Evolutionary conservation across 1,140 invertebrate genomes (phyloP).

Genomic region (Bicyclus anynana): DNA sequence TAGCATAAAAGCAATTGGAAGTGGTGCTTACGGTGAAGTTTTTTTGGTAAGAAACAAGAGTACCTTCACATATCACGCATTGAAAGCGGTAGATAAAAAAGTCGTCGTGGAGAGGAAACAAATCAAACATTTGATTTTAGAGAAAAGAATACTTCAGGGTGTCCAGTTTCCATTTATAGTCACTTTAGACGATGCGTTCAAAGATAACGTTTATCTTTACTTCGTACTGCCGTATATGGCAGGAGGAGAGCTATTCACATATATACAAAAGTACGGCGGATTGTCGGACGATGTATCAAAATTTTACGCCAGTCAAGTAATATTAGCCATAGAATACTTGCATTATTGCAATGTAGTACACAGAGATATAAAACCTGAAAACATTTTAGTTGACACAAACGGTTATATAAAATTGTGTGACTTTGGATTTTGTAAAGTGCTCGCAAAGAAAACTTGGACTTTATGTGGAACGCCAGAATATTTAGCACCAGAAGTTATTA

Average conservation of each 20-base stretch:
- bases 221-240: slow-evolving; percentile 88
- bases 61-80: slow-evolving; percentile 85
- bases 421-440: slow-evolving; percentile 96
- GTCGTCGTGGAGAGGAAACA: slow-evolving; percentile 92
- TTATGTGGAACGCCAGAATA: slow-evolving; percentile 98
- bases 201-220: slow-evolving; percentile 91
- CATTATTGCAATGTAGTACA: slow-evolving; percentile 94
- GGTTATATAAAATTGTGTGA: slow-evolving; percentile 93
- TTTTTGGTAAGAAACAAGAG: slow-evolving; percentile 85
- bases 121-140: slow-evolving; percentile 86
- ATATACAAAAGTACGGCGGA: slow-evolving; percentile 83
- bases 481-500: slow-evolving; percentile 95
- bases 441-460: slow-evolving; percentile 93
- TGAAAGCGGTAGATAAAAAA: slow-evolving; percentile 94
- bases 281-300: slow-evolving; percentile 89
- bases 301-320: slow-evolving; percentile 97
- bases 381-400: slow-evolving; percentile 91
- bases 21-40: slow-evolving; percentile 94
- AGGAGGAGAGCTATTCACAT: slow-evolving; percentile 91
- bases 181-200: slow-evolving; percentile 86
- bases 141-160: slow-evolving; percentile 89
- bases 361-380: slow-evolving; percentile 97
- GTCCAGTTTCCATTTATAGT: slow-evolving; percentile 92
- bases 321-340: slow-evolving; percentile 95
- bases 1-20: slow-evolving; percentile 82